A percentile compares a stretch with the other conserved stretches of the same genome.
Evolutionary conservation across 1,140 invertebrate genomes (phyloP).

Genomic region (Whitmania pigra): DNA sequence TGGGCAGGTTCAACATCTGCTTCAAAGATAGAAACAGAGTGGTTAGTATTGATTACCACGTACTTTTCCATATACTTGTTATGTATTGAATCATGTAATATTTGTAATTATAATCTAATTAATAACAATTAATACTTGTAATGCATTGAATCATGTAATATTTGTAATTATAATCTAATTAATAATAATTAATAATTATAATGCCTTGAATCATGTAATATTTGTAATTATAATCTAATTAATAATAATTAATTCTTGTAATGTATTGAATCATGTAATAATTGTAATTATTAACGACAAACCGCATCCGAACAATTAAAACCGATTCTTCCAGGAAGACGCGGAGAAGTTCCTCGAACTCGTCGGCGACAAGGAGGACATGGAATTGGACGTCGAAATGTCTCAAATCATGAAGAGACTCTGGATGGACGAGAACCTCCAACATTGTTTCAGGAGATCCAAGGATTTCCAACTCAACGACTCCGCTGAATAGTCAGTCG

Average conservation of each 20-base stretch:
- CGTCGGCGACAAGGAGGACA: conserved; percentile 69
- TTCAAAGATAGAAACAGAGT: conserved; percentile 63
- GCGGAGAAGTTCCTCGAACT: conserved; percentile 74
- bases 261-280: too few species aligned
- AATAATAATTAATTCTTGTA: too few species aligned
- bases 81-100: too few species aligned
- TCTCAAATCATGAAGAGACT: conserved; percentile 82
- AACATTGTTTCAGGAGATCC: conserved; percentile 63
- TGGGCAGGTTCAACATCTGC: conserved; percentile 72
- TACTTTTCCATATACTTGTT: too few species aligned
- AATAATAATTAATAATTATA: too few species aligned
- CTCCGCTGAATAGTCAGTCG: conserved; percentile 85
- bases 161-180: too few species aligned
- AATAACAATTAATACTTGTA: too few species aligned
- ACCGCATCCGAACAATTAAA: not conserved
- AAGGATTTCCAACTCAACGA: conserved; percentile 84
- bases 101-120: too few species aligned
- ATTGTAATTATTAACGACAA: too few species aligned
- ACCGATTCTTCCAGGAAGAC: conserved; percentile 53
- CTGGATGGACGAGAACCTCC: conserved; percentile 75
- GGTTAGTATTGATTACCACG: conserved; percentile 44
- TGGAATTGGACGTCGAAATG: conserved; percentile 51
- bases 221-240: too few species aligned
- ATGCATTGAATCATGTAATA: too few species aligned
- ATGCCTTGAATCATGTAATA: too few species aligned